Conservation (phyloP, 1,140 invertebrate species). For the Pseudomyrmex pallidus region DNA sequence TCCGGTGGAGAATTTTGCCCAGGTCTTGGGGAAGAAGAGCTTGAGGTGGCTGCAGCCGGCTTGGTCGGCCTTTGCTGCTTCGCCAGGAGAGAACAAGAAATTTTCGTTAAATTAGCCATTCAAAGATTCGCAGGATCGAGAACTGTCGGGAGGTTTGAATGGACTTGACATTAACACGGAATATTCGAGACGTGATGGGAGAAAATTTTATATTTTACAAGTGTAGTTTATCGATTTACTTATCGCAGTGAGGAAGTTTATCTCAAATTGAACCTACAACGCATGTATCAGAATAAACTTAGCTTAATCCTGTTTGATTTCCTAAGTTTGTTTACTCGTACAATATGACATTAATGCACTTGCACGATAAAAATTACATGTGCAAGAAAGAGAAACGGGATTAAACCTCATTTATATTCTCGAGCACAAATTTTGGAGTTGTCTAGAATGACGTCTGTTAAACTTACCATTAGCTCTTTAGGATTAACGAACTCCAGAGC, state of each 20-base stretch:
- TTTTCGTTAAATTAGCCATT: slow-evolving; percentile 79
- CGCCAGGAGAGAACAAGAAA: slow-evolving; percentile 83
- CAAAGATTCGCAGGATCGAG: slow-evolving; percentile 63
- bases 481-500: slow-evolving; percentile 95
- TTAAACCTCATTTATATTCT: not conserved
- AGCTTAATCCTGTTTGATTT: not conserved
- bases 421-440: not conserved
- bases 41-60: slow-evolving; percentile 86
- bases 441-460: not conserved
- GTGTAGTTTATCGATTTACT: not conserved
- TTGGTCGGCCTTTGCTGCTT: slow-evolving; percentile 87
- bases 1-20: slow-evolving; percentile 87
- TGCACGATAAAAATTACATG: not conserved
- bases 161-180: slow-evolving; percentile 9
- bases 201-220: too few relatives aligned
- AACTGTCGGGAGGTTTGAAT: slow-evolving; percentile 58
- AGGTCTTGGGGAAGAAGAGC: slow-evolving; percentile 86
- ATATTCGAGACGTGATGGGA: not conserved
- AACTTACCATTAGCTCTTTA: slow-evolving; percentile 93
- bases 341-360: not conserved
- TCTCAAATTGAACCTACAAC: not conserved
- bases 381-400: not conserved
- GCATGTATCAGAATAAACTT: slow-evolving; percentile 1
- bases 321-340: not conserved
- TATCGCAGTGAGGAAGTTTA: not conserved